These are phyloP conservation scores for Chymomyza fuscimana DNA, from an alignment of 2,888 invertebrate species.

Conservation along the genomic window DNA sequence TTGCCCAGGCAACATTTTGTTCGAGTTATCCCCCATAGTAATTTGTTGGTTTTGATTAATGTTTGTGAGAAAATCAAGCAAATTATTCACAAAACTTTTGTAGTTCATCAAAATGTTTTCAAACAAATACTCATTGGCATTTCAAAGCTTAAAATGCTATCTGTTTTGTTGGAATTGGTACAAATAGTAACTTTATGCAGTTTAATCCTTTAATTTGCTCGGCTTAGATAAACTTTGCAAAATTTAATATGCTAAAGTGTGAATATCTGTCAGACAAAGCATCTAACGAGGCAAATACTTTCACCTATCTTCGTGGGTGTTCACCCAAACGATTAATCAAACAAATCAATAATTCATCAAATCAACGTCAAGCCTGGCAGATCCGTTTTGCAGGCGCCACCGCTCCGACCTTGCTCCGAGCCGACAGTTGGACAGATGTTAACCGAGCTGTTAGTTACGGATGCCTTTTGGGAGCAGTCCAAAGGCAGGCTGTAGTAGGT, in stretches of 20 bases:
- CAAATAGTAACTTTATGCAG: background rate
- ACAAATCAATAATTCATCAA: slow-evolving; percentile 68
- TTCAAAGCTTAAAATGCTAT: slow-evolving; percentile 6
- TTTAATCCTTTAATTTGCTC: background rate
- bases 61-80: slow-evolving; percentile 50
- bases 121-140: slow-evolving; percentile 40
- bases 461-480: background rate
- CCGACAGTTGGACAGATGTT: slow-evolving; percentile 13
- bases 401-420: background rate
- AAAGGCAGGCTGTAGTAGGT: background rate
- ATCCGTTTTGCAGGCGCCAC: background rate
- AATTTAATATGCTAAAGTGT: slow-evolving; percentile 47
- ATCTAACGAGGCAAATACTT: slow-evolving; percentile 1
- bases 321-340: slow-evolving; percentile 60
- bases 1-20: background rate
- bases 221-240: slow-evolving; percentile 37
- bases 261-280: slow-evolving; percentile 24
- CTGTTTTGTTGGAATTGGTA: slow-evolving; percentile 20
- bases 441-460: slow-evolving; percentile 16
- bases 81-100: slow-evolving; percentile 39
- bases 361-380: slow-evolving; percentile 50
- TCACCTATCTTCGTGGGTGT: slow-evolving; percentile 2
- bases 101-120: slow-evolving; percentile 39
- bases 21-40: slow-evolving; percentile 12
- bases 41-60: slow-evolving; percentile 73